These are phyloP conservation scores for Lepus timidus DNA, from an alignment of 2,113 vertebrate genomes.

Conservation along the genomic window DNA sequence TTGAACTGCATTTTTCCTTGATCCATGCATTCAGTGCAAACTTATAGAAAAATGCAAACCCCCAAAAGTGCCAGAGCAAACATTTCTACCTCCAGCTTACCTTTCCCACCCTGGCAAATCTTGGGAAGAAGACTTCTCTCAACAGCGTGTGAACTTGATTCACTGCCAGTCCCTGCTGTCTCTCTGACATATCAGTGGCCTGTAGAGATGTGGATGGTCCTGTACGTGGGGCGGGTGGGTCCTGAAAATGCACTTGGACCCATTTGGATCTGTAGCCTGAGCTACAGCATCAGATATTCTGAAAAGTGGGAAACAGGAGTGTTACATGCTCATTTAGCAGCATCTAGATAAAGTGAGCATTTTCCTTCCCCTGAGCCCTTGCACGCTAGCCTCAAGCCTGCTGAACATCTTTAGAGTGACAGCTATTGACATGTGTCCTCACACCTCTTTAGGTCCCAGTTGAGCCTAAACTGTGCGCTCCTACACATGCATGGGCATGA, in stretches of 20 bases:
- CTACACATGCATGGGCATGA: not conserved
- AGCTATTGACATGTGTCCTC: not conserved
- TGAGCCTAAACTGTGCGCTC: not conserved
- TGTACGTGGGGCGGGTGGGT: not conserved
- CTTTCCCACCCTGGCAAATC: not conserved
- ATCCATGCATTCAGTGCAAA: not conserved
- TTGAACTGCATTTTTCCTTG: not conserved
- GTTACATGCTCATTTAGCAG: not conserved
- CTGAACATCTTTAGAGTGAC: not conserved
- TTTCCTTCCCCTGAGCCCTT: not conserved
- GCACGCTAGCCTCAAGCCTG: not conserved
- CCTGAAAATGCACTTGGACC: not conserved
- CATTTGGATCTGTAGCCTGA: no score
- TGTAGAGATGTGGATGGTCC: not conserved
- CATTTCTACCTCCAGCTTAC: not conserved
- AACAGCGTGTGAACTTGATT: rapidly evolving
- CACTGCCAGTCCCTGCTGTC: rapidly evolving
- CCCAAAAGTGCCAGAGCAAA: not conserved
- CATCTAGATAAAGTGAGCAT: not conserved
- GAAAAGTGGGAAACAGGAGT: not conserved
- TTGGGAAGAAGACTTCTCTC: not conserved
- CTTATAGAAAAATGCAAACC: not conserved
- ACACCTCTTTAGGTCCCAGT: not conserved
- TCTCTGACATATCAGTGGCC: not conserved
- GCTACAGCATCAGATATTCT: not conserved